Conservation (phyloP, 37 sponge, comb jelly and placozoan species). For the Cliona cf. orientalis region DNA sequence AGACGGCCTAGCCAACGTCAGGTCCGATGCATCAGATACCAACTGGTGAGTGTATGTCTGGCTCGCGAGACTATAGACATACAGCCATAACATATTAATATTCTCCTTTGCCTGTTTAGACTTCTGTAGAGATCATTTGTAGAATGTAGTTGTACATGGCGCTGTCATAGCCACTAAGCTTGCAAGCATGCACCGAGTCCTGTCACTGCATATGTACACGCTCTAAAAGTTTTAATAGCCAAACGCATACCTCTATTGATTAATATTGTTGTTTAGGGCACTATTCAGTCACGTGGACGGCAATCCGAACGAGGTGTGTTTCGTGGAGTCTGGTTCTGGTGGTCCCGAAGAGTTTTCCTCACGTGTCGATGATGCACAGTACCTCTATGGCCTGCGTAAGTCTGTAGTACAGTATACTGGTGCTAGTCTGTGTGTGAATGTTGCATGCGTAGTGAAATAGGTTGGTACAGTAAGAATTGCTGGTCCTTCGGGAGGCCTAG, state of each 20-base stretch:
- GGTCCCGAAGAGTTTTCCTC: conserved; percentile 70
- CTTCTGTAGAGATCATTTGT: too few species aligned
- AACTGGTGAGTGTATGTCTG: conserved; percentile 92
- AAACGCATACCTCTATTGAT: background rate
- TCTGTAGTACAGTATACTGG: too few species aligned
- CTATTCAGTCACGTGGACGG: conserved; percentile 73
- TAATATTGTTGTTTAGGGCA: conserved; percentile 70
- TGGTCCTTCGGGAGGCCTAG: too few species aligned
- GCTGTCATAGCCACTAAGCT: background rate
- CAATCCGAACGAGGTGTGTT: conserved; percentile 64
- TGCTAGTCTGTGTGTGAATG: too few species aligned
- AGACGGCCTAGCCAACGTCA: conserved; percentile 65
- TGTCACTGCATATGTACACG: too few species aligned
- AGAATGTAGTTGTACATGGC: background rate
- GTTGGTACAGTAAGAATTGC: too few species aligned
- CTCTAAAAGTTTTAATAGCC: too few species aligned
- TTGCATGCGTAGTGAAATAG: too few species aligned
- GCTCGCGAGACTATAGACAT: too few species aligned
- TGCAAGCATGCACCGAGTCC: too few species aligned
- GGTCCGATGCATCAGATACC: conserved; percentile 59
- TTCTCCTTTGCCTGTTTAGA: too few species aligned
- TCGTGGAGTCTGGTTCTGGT: conserved; percentile 52
- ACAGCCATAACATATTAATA: too few species aligned
- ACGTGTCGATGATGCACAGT: conserved; percentile 52
- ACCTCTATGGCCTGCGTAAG: conserved; percentile 84